Conservation (phyloP, 2,797 vertebrate species). For the Hippoglossus hippoglossus region DNA sequence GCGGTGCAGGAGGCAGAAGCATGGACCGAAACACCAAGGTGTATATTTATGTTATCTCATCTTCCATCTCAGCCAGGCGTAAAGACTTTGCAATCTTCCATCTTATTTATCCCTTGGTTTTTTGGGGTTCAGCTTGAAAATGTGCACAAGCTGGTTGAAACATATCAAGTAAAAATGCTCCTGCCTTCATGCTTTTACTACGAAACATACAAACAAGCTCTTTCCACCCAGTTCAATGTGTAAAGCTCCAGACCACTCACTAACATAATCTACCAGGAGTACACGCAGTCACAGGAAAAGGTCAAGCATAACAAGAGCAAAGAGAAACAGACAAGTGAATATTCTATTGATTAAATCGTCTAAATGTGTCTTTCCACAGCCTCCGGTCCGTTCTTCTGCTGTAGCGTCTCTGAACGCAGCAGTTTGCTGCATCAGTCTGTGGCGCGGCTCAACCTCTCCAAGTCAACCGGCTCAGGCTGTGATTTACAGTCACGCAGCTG, state of each 20-base stretch:
- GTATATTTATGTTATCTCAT: not conserved
- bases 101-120: not conserved
- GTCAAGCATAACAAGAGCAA: conserved; percentile 45
- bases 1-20: not conserved
- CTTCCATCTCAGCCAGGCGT: not conserved
- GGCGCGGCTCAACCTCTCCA: conserved; percentile 28
- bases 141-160: not conserved
- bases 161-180: not conserved
- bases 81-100: not conserved
- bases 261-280: conserved; percentile 16
- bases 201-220: not conserved
- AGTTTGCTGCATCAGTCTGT: conserved; percentile 1
- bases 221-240: not conserved
- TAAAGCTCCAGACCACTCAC: not conserved
- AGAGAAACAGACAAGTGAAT: conserved; percentile 30
- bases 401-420: conserved; percentile 9
- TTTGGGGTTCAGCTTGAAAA: not conserved
- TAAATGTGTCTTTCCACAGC: conserved; percentile 19
- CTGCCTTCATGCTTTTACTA: not conserved
- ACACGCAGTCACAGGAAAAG: conserved; percentile 36
- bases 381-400: not conserved
- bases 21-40: not conserved
- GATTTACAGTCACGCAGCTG: conserved; percentile 24
- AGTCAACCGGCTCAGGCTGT: not conserved
- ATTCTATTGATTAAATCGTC: conserved; percentile 39